phyloP scores from a whole-genome alignment of 2,888 invertebrate genomes.

The Ornithoptera alexandrae region DNA sequence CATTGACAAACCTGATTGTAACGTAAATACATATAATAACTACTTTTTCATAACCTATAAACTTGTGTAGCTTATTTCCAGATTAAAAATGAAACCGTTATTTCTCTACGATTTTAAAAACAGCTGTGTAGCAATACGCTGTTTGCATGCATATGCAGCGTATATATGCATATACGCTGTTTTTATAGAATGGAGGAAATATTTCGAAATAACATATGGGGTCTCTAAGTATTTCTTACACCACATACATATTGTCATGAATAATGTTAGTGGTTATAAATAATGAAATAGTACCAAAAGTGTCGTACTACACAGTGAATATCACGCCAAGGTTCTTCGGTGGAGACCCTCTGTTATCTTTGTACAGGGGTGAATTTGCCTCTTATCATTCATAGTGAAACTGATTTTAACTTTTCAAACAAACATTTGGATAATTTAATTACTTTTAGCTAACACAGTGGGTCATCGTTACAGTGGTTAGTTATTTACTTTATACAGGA shows the following conservation, averaged over 20 bases:
- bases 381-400: not conserved
- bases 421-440: slow-evolving; percentile 1
- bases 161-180: too few species aligned
- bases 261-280: not conserved
- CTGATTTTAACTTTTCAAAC: not conserved
- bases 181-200: not conserved
- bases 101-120: too few species aligned
- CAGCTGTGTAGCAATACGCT: too few species aligned
- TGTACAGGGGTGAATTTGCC: not conserved
- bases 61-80: too few species aligned
- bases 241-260: not conserved
- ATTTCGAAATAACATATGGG: not conserved
- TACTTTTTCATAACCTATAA: too few species aligned
- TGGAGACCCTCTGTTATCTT: not conserved
- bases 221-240: not conserved
- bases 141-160: too few species aligned
- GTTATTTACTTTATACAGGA: not conserved
- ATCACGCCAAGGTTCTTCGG: not conserved
- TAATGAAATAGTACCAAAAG: not conserved
- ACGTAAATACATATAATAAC: too few species aligned
- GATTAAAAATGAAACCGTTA: too few species aligned
- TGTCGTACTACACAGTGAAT: not conserved
- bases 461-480: not conserved
- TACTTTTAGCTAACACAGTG: not conserved
- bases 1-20: too few species aligned